Evolutionary conservation across 2,113 vertebrate genomes (phyloP), one percentile per base, ranked within the genome.

Genomic region (Sturnus vulgaris): DNA sequence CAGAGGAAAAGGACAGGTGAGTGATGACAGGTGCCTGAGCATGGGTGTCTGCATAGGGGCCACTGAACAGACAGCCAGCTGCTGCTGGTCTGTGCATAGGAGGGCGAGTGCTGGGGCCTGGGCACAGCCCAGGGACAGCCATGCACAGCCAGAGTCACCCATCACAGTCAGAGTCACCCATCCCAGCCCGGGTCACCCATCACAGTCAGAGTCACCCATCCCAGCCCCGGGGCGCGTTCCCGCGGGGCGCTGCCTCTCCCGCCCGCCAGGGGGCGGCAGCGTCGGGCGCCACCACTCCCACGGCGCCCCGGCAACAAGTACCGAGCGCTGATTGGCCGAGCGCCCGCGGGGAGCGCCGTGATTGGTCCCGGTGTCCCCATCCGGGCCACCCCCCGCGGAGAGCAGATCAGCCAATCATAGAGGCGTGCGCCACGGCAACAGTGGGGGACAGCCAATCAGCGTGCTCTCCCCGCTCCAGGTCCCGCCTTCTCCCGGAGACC

Each of bases 201-300:
- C 15, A 12, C 14, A 40, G 40, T 11, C 40, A 1, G 9, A 3
- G 25, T 24, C 49, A 23, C 61, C 21, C 5, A 40, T 37, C 24
- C 5, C 23, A 3, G 15, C 7, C 42, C 42, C 42, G 9, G 23
- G n/a, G 15, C 3, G 22, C 10, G 13, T 5, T 37, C n/a, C 55
- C 21, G 39, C 12, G 9, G 53, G 24, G 50, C 33, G 2, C 15
- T 5, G 11, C 35, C 8, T 5, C 9, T 40, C 33, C 37, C 15
- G 37, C 12, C 35, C 46, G 28, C 30, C 46, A 69, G 88, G 82
- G 88, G 84, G 68, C 40, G 66, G 5, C 25, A 84, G 22, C 5
- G 5, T 4, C 11, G 0, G 25, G 4, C 2, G 0, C 63, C 1
- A 1, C 2, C 12, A 1, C 5, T 4, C 75, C 90, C 25, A 2